These are phyloP conservation scores for Bufo gargarizans DNA, from an alignment of 2,113 vertebrate species.

Conservation along the genomic window DNA sequence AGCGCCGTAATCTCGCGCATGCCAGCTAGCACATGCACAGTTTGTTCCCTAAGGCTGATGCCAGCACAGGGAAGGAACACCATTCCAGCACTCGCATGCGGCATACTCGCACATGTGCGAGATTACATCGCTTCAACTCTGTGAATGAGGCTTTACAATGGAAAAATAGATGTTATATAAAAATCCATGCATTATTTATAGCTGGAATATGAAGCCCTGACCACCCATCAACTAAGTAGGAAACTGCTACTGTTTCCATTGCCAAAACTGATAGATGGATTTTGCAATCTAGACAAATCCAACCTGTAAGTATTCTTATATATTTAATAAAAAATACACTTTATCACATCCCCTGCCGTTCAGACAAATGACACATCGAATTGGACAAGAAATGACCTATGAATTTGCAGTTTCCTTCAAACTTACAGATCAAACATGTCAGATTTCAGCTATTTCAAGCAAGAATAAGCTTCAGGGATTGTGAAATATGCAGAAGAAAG, in stretches of 20 bases:
- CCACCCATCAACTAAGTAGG: not conserved
- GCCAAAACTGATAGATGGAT: not conserved
- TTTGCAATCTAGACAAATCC: not conserved
- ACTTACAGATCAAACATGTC: slow-evolving; percentile 52
- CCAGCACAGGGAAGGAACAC: too few species aligned
- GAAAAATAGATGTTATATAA: too few species aligned
- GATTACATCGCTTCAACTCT: too few species aligned
- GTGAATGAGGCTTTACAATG: too few species aligned
- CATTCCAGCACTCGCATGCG: too few species aligned
- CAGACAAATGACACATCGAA: slow-evolving; percentile 45
- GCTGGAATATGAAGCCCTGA: not conserved
- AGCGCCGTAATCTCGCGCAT: too few species aligned
- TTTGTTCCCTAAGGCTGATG: too few species aligned
- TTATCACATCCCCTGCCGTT: not conserved
- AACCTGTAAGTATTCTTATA: not conserved
- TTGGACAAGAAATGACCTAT: slow-evolving; percentile 45
- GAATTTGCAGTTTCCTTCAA: slow-evolving; percentile 48
- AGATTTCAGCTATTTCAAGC: slow-evolving; percentile 45
- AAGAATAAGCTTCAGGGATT: not conserved
- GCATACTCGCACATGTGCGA: too few species aligned
- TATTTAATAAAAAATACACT: not conserved
- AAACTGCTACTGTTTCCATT: not conserved
- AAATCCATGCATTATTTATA: too few species aligned
- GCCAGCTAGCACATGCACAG: too few species aligned
- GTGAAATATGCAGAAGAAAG: slow-evolving; percentile 47